Evolutionary conservation across 2,797 vertebrate genomes (phyloP), one percentile per base, ranked within the genome.

Genomic region (Enteromius radiatus): DNA sequence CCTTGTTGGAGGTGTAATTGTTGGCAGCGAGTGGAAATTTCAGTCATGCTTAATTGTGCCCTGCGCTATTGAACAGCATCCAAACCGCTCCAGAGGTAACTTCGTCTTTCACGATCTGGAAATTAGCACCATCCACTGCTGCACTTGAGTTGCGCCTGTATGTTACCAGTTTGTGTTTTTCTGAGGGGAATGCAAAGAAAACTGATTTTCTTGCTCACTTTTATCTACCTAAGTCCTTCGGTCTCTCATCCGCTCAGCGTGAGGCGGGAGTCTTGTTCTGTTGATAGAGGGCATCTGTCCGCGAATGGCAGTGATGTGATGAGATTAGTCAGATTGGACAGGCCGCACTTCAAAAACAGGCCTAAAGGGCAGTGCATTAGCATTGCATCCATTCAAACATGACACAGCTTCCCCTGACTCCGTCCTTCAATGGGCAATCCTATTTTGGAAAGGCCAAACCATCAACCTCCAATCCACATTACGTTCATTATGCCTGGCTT

Each of bases 221-320:
- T 73, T n/a, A 47, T 49, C n/a, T 41, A 78, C 14, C 43, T 23
- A 21, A 17, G 59, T 75, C n/a, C 63, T 76, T 64, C 43, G 15
- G 49, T 84, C 56, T 82, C 78, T 67, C 43, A 38, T 45, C 41
- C 28, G 70, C 67, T 54, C 52, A 65, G 71, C 59, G 28, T 3
- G 75, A 80, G 12, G 41, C 23, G 75, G 56, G 59, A 71, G 84
- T 74, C 85, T 82, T 81, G 80, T 83, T 75, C 56, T 78, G 78
- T 83, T 89, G 85, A 89, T 89, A 81, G 86, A 89, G 88, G 88
- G 86, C 85, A 86, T 88, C 86, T 91, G 91, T 90, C 91, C 88
- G 79, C 80, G 85, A 86, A 86, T 88, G 86, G 89, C 89, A 91
- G 85, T 87, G 88, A 88, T 90, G 85, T 87, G 88, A 84, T 87